Percentiles rank a stretch among this genome's conserved stretches.
Conservation (phyloP, 37 sponge, comb jelly and placozoan species). For the Aphrocallistes beatrix region DNA sequence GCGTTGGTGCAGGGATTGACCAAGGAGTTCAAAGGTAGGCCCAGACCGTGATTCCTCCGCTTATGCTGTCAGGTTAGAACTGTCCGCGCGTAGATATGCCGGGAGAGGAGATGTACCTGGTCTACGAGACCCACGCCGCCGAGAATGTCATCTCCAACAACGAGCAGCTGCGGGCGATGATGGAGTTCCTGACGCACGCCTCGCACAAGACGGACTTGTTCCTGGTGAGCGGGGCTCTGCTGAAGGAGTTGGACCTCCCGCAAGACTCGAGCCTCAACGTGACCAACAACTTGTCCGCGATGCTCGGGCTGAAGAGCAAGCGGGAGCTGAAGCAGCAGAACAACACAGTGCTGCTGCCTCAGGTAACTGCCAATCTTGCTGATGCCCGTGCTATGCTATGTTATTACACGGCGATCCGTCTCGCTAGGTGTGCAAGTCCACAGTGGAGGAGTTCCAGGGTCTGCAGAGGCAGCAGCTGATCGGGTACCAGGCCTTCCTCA, state of each 20-base stretch:
- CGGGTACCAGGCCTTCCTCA: not conserved
- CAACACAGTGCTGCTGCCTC: not conserved
- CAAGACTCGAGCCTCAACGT: not conserved
- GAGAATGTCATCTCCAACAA: not conserved
- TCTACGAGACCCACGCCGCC: not conserved
- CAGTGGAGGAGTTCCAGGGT: not conserved
- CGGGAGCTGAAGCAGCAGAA: not conserved
- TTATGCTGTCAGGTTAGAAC: not conserved
- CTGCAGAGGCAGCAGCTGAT: not conserved
- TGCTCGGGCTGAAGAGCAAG: not conserved
- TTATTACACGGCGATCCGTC: not conserved
- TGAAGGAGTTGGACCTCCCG: constrained; percentile 11
- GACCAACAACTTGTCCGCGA: not conserved
- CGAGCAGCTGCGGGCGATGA: not conserved
- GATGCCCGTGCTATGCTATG: not conserved
- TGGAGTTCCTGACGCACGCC: not conserved
- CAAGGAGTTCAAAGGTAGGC: not conserved
- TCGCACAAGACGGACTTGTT: not conserved
- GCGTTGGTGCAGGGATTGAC: not conserved
- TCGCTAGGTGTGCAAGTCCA: not conserved
- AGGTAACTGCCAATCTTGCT: not conserved
- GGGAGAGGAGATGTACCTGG: not conserved
- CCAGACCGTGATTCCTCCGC: not conserved
- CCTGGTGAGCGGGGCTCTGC: constrained; percentile 1
- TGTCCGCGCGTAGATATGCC: not conserved